These are phyloP conservation scores for Portevinia maculata DNA, from an alignment of 2,888 invertebrate species.

Conservation along the genomic window DNA sequence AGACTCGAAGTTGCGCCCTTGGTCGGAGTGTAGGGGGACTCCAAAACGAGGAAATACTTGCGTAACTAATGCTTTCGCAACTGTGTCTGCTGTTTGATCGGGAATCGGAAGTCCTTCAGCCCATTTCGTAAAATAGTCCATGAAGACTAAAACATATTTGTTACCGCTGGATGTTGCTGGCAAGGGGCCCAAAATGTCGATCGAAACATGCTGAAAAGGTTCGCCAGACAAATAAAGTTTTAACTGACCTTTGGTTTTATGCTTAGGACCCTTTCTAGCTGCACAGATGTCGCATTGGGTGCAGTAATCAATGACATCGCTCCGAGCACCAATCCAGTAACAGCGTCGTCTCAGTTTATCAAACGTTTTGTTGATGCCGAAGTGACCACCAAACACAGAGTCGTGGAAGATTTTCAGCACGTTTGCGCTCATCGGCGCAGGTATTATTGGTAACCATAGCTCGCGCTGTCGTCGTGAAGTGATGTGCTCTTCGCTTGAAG, in stretches of 20 bases:
- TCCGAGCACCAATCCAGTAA: too few species aligned
- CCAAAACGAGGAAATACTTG: not conserved
- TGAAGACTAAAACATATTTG: not conserved
- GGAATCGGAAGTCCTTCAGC: not conserved
- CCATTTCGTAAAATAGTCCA: conserved; percentile 2
- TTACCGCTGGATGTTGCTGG: not conserved
- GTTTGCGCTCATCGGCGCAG: not conserved
- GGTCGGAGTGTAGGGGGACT: conserved; percentile 14
- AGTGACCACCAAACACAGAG: not conserved
- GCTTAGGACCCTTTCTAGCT: not conserved
- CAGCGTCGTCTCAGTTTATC: too few species aligned
- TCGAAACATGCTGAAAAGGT: conserved; percentile 3
- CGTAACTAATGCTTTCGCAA: not conserved
- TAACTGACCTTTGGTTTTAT: conserved; percentile 4
- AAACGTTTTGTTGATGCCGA: too few species aligned
- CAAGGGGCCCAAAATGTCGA: not conserved
- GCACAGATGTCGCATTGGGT: not conserved
- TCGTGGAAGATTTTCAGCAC: not conserved
- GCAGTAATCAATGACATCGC: not conserved
- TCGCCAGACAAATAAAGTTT: not conserved
- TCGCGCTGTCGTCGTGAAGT: not conserved
- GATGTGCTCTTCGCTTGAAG: not conserved
- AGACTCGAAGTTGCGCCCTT: conserved; percentile 3
- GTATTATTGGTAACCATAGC: conserved; percentile 6
- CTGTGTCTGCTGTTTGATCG: not conserved